Base-by-base conservation (phyloP, 2,888 invertebrate species). In the Torymus tubicola region DNA sequence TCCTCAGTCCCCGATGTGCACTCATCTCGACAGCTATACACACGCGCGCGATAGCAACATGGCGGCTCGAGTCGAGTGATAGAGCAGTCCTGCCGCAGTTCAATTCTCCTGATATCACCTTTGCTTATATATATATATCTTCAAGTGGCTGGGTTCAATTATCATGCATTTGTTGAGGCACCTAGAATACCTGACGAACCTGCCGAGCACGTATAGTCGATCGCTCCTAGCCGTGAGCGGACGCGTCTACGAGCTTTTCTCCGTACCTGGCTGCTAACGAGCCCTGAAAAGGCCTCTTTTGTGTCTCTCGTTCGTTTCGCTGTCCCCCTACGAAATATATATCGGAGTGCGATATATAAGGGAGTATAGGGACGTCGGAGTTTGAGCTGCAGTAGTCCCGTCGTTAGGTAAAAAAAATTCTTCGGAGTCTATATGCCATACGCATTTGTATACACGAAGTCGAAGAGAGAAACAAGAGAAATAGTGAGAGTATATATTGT, bases 191-290 rank as follows among this genome's bases (percentile, higher is more conserved):
- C 31, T 53, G 63, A 63, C 69, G 58, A 64, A 58, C 14, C 24
- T 67, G 31, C 72, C 78, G 60, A 42, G 42, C 14, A 31, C 52
- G 31, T 67, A 67, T 58, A 67, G 78, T 67, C 65, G 72, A 52
- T 67, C 72, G 71, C 71, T 78, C 31, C 65, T 78, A 60, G 67
- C 71, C 18, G 52, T 53, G 60, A 71, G 71, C 2, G 71, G 21
- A 11, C 78, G 78, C 65, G 65, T 78, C 1, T 78, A 67, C 71
- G 78, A 78, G 67, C 78, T 78, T 0, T 78, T 78, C 53, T 71
- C 78, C 53, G 78, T 78, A 57, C 78, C 78, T 52, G 78, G 78
- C 24, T 71, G 21, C 77, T 16, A 64, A 18, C 42, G 12, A 24
- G n/a, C 73, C 74, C 74, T 75, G 74, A 75, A 60, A 67, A 13